These are phyloP conservation scores for Drosophila chauvacae DNA, from an alignment of 1,140 invertebrate genomes.

Conservation along the genomic window DNA sequence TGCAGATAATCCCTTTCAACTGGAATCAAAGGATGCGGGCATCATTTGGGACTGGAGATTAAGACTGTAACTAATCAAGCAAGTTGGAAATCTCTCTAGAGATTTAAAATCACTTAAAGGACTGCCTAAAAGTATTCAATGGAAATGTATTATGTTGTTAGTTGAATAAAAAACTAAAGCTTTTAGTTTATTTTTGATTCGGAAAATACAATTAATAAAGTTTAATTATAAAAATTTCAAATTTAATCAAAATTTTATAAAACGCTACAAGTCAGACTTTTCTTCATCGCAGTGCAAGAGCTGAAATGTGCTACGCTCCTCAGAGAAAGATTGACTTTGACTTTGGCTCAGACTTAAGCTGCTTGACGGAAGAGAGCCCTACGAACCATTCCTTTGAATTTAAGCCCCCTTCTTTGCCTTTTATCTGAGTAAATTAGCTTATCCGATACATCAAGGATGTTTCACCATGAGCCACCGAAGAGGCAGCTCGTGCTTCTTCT, in stretches of 20 bases:
- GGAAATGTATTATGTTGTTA: neutral
- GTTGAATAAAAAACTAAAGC: neutral
- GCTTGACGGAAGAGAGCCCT: neutral
- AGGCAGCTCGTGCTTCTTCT: conserved; percentile 2
- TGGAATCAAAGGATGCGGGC: conserved; percentile 1
- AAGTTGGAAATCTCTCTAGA: neutral
- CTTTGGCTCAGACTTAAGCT: conserved; percentile 15
- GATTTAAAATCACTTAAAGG: conserved; percentile 1
- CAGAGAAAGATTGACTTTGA: neutral
- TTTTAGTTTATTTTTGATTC: neutral
- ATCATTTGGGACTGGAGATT: conserved; percentile 4
- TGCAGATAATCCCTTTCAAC: conserved; percentile 9
- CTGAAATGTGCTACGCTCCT: neutral
- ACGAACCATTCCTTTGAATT: neutral
- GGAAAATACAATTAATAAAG: neutral
- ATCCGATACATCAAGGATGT: conserved; percentile 70
- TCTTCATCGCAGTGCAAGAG: neutral
- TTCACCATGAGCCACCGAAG: conserved; percentile 14
- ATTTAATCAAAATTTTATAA: no score
- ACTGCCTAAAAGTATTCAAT: neutral
- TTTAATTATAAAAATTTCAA: neutral
- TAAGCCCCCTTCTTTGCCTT: conserved; percentile 45
- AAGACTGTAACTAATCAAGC: neutral
- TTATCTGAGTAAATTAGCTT: conserved; percentile 78
- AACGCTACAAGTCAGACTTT: rapidly evolving